phyloP scores from a whole-genome alignment of 2,113 vertebrate genomes.

The Tretioscincus oriximinensis region DNA sequence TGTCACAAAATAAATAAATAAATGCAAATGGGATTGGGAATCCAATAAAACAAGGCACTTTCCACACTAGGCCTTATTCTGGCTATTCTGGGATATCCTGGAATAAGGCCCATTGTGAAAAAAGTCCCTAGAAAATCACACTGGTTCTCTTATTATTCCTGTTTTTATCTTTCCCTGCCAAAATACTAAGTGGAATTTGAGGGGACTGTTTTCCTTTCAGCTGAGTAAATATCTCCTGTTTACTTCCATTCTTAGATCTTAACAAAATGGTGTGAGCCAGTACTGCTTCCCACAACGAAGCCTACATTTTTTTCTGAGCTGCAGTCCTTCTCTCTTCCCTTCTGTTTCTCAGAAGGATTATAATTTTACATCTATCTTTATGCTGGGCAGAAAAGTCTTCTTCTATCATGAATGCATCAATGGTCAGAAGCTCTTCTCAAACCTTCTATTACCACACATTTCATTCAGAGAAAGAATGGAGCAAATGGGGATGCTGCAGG shows the following conservation, averaged over 20 bases:
- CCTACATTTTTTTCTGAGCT: background rate
- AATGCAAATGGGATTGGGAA: no score
- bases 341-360: background rate
- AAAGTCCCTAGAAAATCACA: no score
- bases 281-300: background rate
- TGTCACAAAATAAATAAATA: no score
- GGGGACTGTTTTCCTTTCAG: background rate
- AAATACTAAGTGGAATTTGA: slow-evolving; percentile 1
- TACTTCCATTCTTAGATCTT: slow-evolving; percentile 2
- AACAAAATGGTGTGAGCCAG: background rate
- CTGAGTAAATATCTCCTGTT: slow-evolving; percentile 13
- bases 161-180: background rate
- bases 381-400: background rate
- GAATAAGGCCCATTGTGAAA: no score
- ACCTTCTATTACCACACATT: background rate
- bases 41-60: no score
- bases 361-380: background rate
- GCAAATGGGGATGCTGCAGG: background rate
- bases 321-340: background rate
- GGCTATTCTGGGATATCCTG: no score
- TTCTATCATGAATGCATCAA: background rate
- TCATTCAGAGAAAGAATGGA: background rate
- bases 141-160: background rate
- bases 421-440: background rate
- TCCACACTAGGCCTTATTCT: no score